Conservation (phyloP, 2,113 vertebrate genomes). For the Campylomormyrus numenius region DNA sequence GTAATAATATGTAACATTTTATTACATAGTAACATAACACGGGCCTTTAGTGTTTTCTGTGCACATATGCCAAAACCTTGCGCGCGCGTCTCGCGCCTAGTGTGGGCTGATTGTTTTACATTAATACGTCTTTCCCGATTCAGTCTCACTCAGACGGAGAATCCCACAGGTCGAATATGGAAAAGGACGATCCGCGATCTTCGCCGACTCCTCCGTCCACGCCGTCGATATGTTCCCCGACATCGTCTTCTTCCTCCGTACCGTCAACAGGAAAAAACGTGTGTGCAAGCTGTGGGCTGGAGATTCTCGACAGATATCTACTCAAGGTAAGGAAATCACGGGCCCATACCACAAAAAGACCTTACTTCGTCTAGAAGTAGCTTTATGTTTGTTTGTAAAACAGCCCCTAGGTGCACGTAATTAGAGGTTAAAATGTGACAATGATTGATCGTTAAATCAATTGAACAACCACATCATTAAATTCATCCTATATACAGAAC, state of each 20-base stretch:
- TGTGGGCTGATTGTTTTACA: neutral
- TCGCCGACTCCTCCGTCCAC: constrained; percentile 86
- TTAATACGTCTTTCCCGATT: neutral
- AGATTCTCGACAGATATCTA: constrained; percentile 91
- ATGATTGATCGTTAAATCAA: constrained; percentile 12
- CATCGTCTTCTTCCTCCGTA: constrained; percentile 75
- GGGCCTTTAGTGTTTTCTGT: neutral
- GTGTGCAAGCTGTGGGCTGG: constrained; percentile 91
- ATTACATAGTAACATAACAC: neutral
- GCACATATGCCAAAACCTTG: neutral
- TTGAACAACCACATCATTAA: neutral
- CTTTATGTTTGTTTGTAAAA: neutral
- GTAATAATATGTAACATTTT: neutral
- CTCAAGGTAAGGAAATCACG: constrained; percentile 72
- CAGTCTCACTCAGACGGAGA: constrained; percentile 88
- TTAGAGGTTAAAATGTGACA: neutral
- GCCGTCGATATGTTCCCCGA: constrained; percentile 86
- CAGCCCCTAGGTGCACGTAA: neutral
- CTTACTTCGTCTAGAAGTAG: neutral
- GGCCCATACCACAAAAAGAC: neutral
- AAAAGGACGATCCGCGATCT: constrained; percentile 86
- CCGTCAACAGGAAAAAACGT: constrained; percentile 83
- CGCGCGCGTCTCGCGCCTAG: neutral
- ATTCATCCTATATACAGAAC: neutral
- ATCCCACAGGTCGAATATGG: constrained; percentile 75